Evolutionary conservation across 2,797 vertebrate genomes (phyloP).

Genomic region (Iguana delicatissima): DNA sequence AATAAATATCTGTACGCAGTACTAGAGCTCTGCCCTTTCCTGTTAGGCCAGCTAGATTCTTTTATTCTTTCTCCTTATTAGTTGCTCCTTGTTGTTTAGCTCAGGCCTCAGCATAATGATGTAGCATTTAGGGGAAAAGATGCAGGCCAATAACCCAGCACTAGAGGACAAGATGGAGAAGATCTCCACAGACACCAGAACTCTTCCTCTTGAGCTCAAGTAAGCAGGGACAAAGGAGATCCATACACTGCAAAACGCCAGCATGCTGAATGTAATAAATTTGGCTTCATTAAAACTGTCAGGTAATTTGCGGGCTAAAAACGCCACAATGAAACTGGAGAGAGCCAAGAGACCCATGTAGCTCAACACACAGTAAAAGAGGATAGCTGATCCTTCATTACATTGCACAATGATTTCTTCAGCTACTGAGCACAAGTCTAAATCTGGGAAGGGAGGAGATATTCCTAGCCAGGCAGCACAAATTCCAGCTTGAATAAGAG

Average conservation of each 20-base stretch:
- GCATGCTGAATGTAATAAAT: conserved; percentile 34
- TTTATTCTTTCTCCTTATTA: not conserved
- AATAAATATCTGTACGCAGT: too few relatives aligned
- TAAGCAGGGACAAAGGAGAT: too few relatives aligned
- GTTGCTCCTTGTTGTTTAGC: not conserved
- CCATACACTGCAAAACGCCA: conserved; percentile 8
- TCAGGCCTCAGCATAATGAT: not conserved
- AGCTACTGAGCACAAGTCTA: not conserved
- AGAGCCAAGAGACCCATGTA: conserved; percentile 12
- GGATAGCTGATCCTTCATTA: not conserved
- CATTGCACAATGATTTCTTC: not conserved
- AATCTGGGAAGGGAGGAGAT: not conserved
- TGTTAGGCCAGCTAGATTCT: too few relatives aligned
- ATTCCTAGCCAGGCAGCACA: not conserved
- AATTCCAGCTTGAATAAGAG: not conserved
- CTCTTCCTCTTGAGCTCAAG: too few relatives aligned
- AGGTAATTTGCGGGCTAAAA: not conserved
- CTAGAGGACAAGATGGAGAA: not conserved
- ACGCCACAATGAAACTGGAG: not conserved
- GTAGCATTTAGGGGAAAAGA: not conserved
- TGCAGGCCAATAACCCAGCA: too few relatives aligned
- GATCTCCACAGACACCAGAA: not conserved
- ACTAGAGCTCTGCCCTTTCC: too few relatives aligned
- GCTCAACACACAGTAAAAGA: not conserved
- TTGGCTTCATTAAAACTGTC: conserved; percentile 28